Percentiles rank a stretch among this genome's conserved stretches.
Evolutionary conservation across 2,797 vertebrate species (phyloP).

Genomic region (Ateles fusciceps): DNA sequence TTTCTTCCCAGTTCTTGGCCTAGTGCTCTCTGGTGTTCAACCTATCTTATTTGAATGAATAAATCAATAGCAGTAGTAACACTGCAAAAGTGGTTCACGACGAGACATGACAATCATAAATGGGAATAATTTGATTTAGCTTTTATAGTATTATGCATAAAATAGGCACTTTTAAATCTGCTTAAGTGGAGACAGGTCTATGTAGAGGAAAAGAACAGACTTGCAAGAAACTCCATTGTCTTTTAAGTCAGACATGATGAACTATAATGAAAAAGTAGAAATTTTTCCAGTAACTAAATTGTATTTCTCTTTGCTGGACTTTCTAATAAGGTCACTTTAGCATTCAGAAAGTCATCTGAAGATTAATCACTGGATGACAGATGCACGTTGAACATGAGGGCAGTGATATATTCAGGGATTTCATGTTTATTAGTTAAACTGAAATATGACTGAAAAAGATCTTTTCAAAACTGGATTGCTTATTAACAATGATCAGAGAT

Average conservation of each 20-base stretch:
- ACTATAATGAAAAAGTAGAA: constrained; percentile 47
- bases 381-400: not conserved
- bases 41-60: not conserved
- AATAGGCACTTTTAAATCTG: not conserved
- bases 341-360: not conserved
- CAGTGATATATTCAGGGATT: not conserved
- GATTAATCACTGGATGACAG: not conserved
- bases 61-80: not conserved
- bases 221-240: not conserved
- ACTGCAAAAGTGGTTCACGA: not conserved
- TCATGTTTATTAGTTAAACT: not conserved
- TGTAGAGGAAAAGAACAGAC: not conserved
- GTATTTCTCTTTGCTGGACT: not conserved
- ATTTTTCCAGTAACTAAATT: constrained; percentile 35
- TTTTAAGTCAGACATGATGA: constrained; percentile 46
- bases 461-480: not conserved
- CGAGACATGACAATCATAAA: not conserved
- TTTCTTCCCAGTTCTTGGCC: accelerated
- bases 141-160: not conserved
- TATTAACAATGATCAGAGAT: not conserved
- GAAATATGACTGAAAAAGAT: not conserved
- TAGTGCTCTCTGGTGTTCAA: not conserved
- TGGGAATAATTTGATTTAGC: not conserved
- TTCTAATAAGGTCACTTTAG: not conserved
- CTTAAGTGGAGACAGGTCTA: not conserved